These are phyloP conservation scores for Thera britannica DNA, from an alignment of 2,888 invertebrate genomes.

Conservation along the genomic window DNA sequence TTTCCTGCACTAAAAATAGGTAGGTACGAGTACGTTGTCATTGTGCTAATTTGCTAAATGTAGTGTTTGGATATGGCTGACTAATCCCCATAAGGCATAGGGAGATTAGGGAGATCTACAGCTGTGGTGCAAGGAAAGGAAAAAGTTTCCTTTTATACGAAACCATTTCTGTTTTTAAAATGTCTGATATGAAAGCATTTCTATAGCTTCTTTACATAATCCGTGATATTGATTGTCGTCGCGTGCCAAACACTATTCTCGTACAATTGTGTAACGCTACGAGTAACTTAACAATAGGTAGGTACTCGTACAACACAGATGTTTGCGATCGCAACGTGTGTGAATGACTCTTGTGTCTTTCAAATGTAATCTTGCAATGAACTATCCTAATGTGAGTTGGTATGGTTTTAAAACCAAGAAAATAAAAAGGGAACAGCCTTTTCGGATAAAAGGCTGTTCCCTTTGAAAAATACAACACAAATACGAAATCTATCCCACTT, in stretches of 20 bases:
- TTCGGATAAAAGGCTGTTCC: too few species aligned
- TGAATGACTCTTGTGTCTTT: conserved; percentile 23
- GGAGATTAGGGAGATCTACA: too few species aligned
- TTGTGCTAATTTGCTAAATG: too few species aligned
- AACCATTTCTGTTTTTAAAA: background rate
- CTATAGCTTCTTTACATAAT: conserved; percentile 18
- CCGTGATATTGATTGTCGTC: conserved; percentile 11
- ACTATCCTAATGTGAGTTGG: background rate
- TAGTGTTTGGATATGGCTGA: too few species aligned
- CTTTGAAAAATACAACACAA: too few species aligned
- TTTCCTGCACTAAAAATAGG: background rate
- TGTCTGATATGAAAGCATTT: background rate
- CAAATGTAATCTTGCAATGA: conserved; percentile 9
- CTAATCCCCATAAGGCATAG: too few species aligned
- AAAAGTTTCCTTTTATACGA: background rate
- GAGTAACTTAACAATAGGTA: conserved; percentile 14
- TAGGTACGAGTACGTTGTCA: too few species aligned
- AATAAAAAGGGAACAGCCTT: too few species aligned
- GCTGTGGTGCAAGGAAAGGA: too few species aligned
- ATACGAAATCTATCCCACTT: too few species aligned
- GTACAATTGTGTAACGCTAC: conserved; percentile 18
- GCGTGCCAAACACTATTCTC: conserved; percentile 28
- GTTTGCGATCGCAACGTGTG: conserved; percentile 17
- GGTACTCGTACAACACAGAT: conserved; percentile 8
- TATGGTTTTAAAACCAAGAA: background rate